These are phyloP conservation scores for Mallotus villosus DNA, from an alignment of 2,797 vertebrate species.

Conservation along the genomic window DNA sequence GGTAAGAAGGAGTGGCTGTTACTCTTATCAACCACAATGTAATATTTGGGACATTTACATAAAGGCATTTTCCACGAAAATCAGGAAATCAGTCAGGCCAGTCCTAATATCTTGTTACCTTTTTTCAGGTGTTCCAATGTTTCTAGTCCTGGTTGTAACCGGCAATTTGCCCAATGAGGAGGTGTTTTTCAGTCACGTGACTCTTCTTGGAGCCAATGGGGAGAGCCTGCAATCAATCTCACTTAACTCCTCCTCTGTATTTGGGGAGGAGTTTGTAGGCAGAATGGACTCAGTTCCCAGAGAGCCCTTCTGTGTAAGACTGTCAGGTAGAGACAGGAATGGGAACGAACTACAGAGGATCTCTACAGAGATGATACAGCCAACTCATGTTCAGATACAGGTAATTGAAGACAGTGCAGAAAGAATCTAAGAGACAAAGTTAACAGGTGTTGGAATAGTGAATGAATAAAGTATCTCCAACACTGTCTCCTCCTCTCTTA, in stretches of 20 bases:
- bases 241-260: conserved; percentile 65
- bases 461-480: not conserved
- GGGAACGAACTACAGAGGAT: conserved; percentile 74
- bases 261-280: conserved; percentile 69
- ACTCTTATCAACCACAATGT: not conserved
- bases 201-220: conserved; percentile 68
- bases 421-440: not conserved
- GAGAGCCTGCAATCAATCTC: conserved; percentile 64
- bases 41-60: not conserved
- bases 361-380: conserved; percentile 77
- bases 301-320: conserved; percentile 74
- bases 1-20: conserved; percentile 54
- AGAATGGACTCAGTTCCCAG: conserved; percentile 66
- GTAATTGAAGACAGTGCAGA: conserved; percentile 38
- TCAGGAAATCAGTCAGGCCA: not conserved
- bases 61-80: not conserved
- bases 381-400: conserved; percentile 75
- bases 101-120: not conserved
- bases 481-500: conserved; percentile 31
- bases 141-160: conserved; percentile 77
- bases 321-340: conserved; percentile 69
- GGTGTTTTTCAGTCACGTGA: conserved; percentile 67
- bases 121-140: conserved; percentile 71
- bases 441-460: not conserved
- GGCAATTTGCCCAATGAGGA: conserved; percentile 60